Base-by-base conservation (phyloP, 2,888 invertebrate genomes). In the Netelia virgata region DNA sequence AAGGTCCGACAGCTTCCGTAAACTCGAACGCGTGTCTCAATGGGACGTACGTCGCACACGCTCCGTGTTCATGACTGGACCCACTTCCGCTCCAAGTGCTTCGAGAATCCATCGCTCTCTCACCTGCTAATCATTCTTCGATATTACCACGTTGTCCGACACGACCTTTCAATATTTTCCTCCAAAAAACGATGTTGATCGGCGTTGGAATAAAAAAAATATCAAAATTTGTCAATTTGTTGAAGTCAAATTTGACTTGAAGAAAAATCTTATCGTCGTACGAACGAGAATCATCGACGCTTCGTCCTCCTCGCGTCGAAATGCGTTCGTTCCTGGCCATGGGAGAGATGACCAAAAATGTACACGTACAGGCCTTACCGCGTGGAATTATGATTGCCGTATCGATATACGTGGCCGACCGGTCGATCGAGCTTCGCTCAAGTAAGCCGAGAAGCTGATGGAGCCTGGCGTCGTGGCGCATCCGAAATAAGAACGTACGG, bases 361-460 rank as follows among this genome's bases (percentile, higher is more conserved):
- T 36, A 36, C 36, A 36, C 36, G 36, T 6, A 36, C 36, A 8
- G 6, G 6, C 6, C 36, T 5, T 36, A 36, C 36, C 43, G 50
- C 57, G 69, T 47, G 14, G 87, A 90, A 92, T 90, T 91, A 90
- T 91, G 90, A 90, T 91, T 89, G 90, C 87, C 85, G 87, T 83
- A 89, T 91, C 90, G 90, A 90, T 91, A 70, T 43, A 89, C 88
- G 88, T 88, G 87, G 88, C 87, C 86, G 76, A 20, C 20, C 57
- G 20, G 23, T 55, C 43, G 66, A 76, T 10, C 87, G 85, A 86
- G 73, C 82, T 90, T 86, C 87, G 86, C 87, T 90, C 84, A 87
- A 82, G 85, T 83, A 85, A 87, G 81, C 73, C 84, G 86, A 85
- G 87, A 90, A 86, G 85, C 84, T 88, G 88, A 90, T 89, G 87